Evolutionary conservation across 2,797 vertebrate genomes (phyloP).

Genomic region (Buphagus erythrorhynchus): DNA sequence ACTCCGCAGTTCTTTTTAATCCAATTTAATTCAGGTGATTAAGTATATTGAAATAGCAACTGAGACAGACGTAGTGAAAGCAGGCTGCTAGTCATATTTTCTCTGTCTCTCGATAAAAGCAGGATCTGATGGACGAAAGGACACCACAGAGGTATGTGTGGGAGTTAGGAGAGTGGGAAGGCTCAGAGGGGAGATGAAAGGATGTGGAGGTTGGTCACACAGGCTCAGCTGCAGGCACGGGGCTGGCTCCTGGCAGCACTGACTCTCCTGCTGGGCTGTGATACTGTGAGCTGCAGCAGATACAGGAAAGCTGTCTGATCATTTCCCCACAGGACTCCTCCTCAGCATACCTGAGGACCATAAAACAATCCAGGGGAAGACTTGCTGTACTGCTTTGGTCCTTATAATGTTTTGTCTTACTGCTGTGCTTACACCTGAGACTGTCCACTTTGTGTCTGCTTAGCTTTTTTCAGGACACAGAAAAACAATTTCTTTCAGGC

Average conservation of each 20-base stretch:
- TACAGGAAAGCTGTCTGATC: not conserved
- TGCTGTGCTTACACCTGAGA: not conserved
- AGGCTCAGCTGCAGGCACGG: not conserved
- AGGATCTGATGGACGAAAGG: not conserved
- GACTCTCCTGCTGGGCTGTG: not conserved
- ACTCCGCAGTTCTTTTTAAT: not conserved
- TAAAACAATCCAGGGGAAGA: not conserved
- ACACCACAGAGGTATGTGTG: not conserved
- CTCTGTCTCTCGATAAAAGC: not conserved
- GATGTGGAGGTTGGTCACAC: fast-evolving
- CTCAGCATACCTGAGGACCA: not conserved
- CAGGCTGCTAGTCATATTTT: not conserved
- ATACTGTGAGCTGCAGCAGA: not conserved
- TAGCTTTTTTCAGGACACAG: not conserved
- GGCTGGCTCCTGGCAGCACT: not conserved
- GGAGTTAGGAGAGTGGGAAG: not conserved
- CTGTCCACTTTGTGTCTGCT: not conserved
- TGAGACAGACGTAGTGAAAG: not conserved
- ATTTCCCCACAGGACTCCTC: not conserved
- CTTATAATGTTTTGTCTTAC: not conserved
- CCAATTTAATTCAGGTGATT: not conserved
- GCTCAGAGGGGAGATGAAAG: not conserved
- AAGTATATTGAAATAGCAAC: conserved; percentile 19
- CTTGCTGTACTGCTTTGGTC: not conserved
- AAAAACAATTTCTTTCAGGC: not conserved